Conservation (phyloP, 1,140 invertebrate species). For the Sipha flava region DNA sequence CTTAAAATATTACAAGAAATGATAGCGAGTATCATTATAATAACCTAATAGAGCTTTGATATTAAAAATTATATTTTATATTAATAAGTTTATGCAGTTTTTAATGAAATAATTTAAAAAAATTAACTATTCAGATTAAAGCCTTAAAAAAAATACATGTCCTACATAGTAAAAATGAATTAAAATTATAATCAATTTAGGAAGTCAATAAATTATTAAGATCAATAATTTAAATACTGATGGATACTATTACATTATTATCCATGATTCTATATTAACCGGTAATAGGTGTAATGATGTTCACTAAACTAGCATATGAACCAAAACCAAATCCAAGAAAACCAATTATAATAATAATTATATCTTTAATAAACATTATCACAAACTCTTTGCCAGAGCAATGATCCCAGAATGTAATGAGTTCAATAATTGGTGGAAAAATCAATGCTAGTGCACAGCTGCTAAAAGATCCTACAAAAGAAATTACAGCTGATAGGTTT, state of each 20-base stretch:
- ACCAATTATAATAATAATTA: constrained; percentile 63
- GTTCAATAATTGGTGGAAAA: constrained; percentile 82
- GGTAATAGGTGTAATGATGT: constrained; percentile 46
- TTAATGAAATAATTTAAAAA: neutral
- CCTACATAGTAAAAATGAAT: neutral
- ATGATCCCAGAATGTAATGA: constrained; percentile 67
- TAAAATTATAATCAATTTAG: constrained; percentile 9
- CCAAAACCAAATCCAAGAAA: constrained; percentile 67
- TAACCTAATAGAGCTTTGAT: too few species aligned
- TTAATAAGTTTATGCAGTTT: neutral
- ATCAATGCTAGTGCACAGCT: constrained; percentile 82
- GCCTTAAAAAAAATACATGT: neutral
- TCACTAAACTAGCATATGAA: constrained; percentile 64
- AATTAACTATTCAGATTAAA: neutral
- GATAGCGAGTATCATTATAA: too few species aligned
- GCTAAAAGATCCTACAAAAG: constrained; percentile 80
- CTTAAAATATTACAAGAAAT: too few species aligned
- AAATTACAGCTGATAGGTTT: constrained; percentile 80
- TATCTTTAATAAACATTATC: constrained; percentile 60
- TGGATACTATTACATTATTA: neutral
- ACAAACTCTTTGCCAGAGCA: constrained; percentile 51
- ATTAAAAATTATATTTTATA: too few species aligned
- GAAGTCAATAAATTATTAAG: constrained; percentile 20
- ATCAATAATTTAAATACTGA: constrained; percentile 28
- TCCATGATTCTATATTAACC: neutral